phyloP scores from a whole-genome alignment of 2,888 invertebrate species.

The Bruchidius siliquastri region DNA sequence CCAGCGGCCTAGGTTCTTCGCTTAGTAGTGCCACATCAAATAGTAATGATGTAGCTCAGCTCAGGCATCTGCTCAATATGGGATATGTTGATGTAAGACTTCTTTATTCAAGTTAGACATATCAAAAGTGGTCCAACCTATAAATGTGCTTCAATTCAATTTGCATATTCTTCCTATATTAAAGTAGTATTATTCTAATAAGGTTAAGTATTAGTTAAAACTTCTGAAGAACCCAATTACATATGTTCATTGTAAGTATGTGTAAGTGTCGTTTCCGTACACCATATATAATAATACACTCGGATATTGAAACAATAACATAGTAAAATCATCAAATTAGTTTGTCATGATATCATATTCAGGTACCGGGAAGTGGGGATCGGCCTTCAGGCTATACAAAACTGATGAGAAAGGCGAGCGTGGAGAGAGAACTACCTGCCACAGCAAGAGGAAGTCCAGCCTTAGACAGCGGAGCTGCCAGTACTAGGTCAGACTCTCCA shows the following conservation, averaged over 20 bases:
- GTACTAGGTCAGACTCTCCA: constrained; percentile 85
- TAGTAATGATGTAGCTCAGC: constrained; percentile 58
- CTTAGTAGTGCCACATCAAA: constrained; percentile 52
- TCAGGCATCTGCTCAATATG: constrained; percentile 64
- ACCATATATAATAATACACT: too few relatives aligned
- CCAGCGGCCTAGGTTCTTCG: constrained; percentile 59
- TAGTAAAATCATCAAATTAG: too few relatives aligned
- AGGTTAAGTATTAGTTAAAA: background rate
- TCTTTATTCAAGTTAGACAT: background rate
- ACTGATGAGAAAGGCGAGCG: constrained; percentile 80
- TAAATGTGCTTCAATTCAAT: too few relatives aligned
- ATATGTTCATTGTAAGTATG: too few relatives aligned
- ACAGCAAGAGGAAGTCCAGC: constrained; percentile 72
- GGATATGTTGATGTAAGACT: constrained; percentile 68
- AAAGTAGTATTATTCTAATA: too few relatives aligned
- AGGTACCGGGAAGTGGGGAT: background rate
- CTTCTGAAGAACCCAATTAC: too few relatives aligned
- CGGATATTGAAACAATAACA: too few relatives aligned
- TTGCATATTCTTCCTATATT: too few relatives aligned
- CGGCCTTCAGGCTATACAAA: constrained; percentile 54
- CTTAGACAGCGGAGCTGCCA: constrained; percentile 81
- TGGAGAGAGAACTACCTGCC: constrained; percentile 79
- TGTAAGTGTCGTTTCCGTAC: too few relatives aligned
- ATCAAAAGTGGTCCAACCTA: too few relatives aligned
- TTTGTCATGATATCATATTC: too few relatives aligned